phyloP scores from a whole-genome alignment of 2,113 vertebrate species.

The Ochotona curzoniae region DNA sequence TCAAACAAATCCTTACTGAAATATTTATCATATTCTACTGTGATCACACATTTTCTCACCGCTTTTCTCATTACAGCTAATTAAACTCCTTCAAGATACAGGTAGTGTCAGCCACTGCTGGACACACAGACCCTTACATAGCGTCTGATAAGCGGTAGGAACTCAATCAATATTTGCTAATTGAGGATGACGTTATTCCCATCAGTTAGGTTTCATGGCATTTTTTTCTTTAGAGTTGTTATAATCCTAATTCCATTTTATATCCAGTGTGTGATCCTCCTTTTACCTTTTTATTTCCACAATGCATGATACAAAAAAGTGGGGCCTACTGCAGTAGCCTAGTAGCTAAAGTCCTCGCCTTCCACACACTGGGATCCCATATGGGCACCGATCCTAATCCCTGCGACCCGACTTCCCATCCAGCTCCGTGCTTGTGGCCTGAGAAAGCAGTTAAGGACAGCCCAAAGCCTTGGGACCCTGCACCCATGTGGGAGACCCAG shows the following conservation, averaged over 20 bases:
- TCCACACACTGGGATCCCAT: too few species aligned
- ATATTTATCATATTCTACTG: background rate
- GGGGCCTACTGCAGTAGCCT: too few species aligned
- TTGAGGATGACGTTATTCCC: too few species aligned
- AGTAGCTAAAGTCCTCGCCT: too few species aligned
- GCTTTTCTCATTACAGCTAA: background rate
- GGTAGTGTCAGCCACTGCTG: rapidly evolving
- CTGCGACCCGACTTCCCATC: too few species aligned
- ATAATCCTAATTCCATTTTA: background rate
- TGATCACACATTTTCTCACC: background rate
- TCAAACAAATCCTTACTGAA: background rate
- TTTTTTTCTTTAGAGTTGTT: background rate
- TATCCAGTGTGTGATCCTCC: background rate
- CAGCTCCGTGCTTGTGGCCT: too few species aligned
- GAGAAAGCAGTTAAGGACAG: too few species aligned
- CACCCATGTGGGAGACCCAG: too few species aligned
- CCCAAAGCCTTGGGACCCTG: too few species aligned
- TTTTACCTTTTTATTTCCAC: background rate
- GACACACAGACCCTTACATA: rapidly evolving
- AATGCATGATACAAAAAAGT: background rate
- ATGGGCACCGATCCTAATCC: too few species aligned
- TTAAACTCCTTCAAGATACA: background rate
- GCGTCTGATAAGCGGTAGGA: rapidly evolving
- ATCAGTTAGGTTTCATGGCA: background rate
- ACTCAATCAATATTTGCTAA: rapidly evolving